These are phyloP conservation scores for Caenorhabditis afra DNA, from an alignment of 2,888 invertebrate species.

Conservation along the genomic window DNA sequence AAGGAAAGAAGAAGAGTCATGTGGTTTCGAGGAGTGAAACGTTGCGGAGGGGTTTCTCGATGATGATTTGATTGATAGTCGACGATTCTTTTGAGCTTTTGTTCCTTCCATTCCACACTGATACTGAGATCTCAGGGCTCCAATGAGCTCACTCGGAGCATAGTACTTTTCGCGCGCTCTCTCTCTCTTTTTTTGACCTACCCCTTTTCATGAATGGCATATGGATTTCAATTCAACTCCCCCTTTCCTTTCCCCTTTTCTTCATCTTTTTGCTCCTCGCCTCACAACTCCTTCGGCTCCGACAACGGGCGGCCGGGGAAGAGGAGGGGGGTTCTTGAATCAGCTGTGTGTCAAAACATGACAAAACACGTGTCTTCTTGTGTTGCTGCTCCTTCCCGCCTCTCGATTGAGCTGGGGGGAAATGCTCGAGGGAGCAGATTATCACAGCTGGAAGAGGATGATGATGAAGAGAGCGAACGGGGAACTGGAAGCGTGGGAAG, in stretches of 20 bases:
- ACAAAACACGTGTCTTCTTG: not conserved
- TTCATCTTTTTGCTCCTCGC: not conserved
- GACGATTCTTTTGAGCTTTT: not conserved
- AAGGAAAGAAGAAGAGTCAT: not conserved
- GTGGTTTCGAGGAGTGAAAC: not conserved
- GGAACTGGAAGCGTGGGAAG: not conserved
- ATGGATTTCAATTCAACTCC: not conserved
- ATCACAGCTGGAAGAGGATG: too few species aligned
- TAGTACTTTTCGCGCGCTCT: too few species aligned
- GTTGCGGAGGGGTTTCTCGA: not conserved
- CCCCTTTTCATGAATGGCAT: not conserved
- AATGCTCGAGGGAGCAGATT: too few species aligned
- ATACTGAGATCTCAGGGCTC: too few species aligned
- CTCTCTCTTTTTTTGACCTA: not conserved
- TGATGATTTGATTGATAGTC: not conserved
- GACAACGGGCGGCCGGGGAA: too few species aligned
- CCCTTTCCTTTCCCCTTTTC: conserved; percentile 8
- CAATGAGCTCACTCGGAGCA: too few species aligned
- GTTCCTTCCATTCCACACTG: not conserved
- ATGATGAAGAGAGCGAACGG: not conserved
- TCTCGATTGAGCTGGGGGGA: too few species aligned
- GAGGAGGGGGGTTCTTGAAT: too few species aligned
- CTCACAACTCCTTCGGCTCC: not conserved
- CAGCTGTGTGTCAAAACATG: too few species aligned
- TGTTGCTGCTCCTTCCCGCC: not conserved